Evolutionary conservation across 2,113 vertebrate species (phyloP).

Genomic region (Piaya cayana): DNA sequence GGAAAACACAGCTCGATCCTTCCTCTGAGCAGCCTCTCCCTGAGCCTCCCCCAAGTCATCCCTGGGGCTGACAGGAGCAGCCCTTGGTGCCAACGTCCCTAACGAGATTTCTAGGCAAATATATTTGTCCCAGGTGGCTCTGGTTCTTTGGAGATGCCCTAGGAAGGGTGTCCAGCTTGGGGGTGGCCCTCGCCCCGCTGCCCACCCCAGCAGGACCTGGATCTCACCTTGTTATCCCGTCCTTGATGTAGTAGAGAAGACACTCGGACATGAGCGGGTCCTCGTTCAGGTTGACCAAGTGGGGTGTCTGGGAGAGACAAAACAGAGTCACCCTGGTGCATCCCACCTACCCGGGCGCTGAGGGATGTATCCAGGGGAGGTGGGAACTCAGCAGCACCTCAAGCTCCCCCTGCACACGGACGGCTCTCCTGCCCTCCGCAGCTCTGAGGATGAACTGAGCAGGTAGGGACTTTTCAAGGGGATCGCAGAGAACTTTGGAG

Average conservation of each 20-base stretch:
- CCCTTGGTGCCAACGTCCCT: background rate
- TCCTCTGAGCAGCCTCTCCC: background rate
- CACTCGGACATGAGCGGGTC: constrained; percentile 98
- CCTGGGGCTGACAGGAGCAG: background rate
- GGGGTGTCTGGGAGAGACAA: constrained; percentile 83
- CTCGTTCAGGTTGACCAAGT: constrained; percentile 96
- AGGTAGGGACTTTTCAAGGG: background rate
- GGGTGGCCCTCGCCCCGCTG: background rate
- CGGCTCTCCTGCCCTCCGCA: background rate
- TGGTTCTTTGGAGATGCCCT: background rate
- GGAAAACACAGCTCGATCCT: background rate
- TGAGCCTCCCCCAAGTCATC: background rate
- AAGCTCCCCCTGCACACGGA: background rate
- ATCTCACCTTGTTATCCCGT: constrained; percentile 90
- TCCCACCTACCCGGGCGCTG: background rate
- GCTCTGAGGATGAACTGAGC: background rate
- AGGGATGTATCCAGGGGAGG: background rate
- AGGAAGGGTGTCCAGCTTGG: background rate
- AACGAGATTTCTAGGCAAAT: background rate
- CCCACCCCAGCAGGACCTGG: background rate
- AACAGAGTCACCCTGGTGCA: background rate
- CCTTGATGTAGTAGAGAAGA: constrained; percentile 97
- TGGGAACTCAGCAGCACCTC: background rate
- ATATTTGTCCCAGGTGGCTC: rapidly evolving
- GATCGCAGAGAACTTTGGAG: background rate